These are phyloP conservation scores for Cyclophora punctaria DNA, from an alignment of 2,888 invertebrate genomes.

Conservation along the genomic window DNA sequence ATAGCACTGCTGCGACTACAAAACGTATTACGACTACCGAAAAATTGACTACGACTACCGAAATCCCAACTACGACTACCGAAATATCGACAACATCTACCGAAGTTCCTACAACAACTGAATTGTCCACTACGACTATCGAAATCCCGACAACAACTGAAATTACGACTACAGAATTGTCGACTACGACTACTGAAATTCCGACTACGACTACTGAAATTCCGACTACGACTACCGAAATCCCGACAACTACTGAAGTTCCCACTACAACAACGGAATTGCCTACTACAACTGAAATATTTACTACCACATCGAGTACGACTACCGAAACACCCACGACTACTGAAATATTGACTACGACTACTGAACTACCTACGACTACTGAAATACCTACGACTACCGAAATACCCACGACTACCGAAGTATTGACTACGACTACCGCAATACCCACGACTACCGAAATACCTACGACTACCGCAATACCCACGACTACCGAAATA, in stretches of 20 bases:
- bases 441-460: too few relatives aligned
- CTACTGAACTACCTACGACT: too few relatives aligned
- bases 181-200: not conserved
- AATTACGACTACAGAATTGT: not conserved
- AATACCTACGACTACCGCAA: too few relatives aligned
- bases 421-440: too few relatives aligned
- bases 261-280: not conserved
- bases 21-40: not conserved
- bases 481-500: too few relatives aligned
- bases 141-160: conserved; percentile 1
- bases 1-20: not conserved
- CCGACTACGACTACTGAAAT: conserved; percentile 2
- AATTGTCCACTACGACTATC: too few relatives aligned
- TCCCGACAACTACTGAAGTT: not conserved
- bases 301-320: too few relatives aligned
- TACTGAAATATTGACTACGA: too few relatives aligned
- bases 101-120: not conserved
- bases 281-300: too few relatives aligned
- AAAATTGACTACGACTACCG: not conserved
- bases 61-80: not conserved
- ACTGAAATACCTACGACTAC: too few relatives aligned
- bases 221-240: not conserved
- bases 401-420: too few relatives aligned
- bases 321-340: too few relatives aligned
- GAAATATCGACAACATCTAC: not conserved